Conservation (phyloP, 2,888 invertebrate genomes). For the Dyspetes luteomarginatus region DNA sequence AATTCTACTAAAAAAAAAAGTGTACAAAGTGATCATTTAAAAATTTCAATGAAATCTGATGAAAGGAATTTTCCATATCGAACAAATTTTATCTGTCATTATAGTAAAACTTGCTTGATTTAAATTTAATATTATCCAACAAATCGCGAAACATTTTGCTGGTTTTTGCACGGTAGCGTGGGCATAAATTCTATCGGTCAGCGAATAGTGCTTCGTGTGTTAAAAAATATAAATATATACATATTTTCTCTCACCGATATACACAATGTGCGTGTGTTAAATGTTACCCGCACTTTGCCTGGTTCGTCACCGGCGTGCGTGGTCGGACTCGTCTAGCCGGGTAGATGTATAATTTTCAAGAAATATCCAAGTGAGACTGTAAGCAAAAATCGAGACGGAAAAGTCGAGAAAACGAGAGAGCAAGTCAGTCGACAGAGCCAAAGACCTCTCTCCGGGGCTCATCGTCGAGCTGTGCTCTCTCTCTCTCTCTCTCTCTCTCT, state of each 20-base stretch:
- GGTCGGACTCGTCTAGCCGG: slow-evolving; percentile 64
- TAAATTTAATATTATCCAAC: neutral
- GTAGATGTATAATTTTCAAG: slow-evolving; percentile 58
- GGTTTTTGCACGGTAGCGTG: neutral
- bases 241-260: neutral
- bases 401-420: slow-evolving; percentile 20
- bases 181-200: neutral
- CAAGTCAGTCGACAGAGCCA: slow-evolving; percentile 44
- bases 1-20: no score
- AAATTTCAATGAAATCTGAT: no score
- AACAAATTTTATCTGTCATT: no score
- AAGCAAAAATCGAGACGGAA: neutral
- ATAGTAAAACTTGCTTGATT: neutral
- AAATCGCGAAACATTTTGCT: neutral
- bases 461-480: slow-evolving; percentile 18
- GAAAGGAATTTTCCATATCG: no score
- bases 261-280: slow-evolving; percentile 18
- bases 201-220: no score
- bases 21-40: no score
- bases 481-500: no score
- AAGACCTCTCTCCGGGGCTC: slow-evolving; percentile 58
- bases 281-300: neutral
- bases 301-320: slow-evolving; percentile 59
- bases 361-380: slow-evolving; percentile 47
- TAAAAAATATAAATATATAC: neutral